Conservation (phyloP, 53 echinoderm and acorn worm genomes). For the Astropecten irregularis region DNA sequence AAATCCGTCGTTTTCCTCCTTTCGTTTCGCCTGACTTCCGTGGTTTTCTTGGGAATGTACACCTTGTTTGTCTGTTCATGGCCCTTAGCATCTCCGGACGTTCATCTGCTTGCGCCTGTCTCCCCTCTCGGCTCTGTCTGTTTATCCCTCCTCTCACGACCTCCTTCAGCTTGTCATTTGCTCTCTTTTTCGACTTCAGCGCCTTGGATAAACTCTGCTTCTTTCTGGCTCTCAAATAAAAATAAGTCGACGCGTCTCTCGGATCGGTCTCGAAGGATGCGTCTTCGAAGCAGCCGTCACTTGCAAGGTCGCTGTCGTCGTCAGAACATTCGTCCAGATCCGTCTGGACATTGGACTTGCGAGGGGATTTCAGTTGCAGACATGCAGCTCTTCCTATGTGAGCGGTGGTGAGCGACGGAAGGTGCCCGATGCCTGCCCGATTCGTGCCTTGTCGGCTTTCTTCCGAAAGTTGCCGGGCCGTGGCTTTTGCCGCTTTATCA, state of each 20-base stretch:
- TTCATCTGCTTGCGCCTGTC: not conserved
- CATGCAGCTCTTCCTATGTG: too few relatives aligned
- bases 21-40: not conserved
- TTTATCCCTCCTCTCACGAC: not conserved
- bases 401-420: slow-evolving; percentile 1
- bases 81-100: too few relatives aligned
- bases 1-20: not conserved
- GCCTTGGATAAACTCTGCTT: too few relatives aligned
- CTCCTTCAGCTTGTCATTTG: not conserved
- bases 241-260: too few relatives aligned
- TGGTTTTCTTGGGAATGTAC: not conserved
- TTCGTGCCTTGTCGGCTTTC: too few relatives aligned
- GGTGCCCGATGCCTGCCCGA: not conserved
- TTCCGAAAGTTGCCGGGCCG: not conserved
- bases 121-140: not conserved
- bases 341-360: too few relatives aligned
- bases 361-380: too few relatives aligned
- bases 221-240: too few relatives aligned
- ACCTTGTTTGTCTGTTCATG: not conserved
- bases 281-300: not conserved
- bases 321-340: too few relatives aligned
- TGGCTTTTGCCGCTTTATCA: not conserved
- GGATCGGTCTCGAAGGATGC: too few relatives aligned
- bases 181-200: not conserved
- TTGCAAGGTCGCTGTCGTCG: not conserved